phyloP scores from a whole-genome alignment of 2,113 vertebrate species.

The Nesoenas mayeri region DNA sequence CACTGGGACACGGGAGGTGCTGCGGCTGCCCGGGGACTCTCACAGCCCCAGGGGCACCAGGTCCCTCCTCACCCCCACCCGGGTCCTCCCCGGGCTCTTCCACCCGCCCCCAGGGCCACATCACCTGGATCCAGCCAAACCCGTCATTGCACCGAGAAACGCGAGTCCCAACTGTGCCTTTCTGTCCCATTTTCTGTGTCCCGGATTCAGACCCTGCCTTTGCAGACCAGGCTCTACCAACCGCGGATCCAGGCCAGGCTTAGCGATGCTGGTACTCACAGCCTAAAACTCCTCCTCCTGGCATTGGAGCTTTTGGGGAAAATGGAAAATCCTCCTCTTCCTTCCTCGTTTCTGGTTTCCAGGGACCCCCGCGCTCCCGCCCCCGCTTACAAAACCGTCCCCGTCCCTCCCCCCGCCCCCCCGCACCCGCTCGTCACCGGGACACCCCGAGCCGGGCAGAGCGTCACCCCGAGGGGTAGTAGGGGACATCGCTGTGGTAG shows the following conservation, averaged over 20 bases:
- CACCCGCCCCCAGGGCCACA: background rate
- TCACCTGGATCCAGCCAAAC: background rate
- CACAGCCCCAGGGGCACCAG: accelerated
- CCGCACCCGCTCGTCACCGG: background rate
- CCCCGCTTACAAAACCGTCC: background rate
- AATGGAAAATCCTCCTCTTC: background rate
- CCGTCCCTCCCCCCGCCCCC: background rate
- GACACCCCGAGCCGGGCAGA: background rate
- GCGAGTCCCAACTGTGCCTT: background rate
- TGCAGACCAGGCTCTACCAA: background rate
- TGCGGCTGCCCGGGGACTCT: accelerated
- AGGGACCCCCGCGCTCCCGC: background rate
- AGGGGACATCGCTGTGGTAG: constrained; percentile 90
- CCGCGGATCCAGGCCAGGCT: background rate
- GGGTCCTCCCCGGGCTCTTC: background rate
- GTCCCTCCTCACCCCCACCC: background rate
- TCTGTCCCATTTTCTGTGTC: background rate
- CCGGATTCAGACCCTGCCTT: background rate
- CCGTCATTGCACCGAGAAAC: background rate
- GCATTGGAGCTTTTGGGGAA: background rate
- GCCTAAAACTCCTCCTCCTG: background rate
- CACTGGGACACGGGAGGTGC: accelerated
- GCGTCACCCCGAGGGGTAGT: constrained; percentile 89
- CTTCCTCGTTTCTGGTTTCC: background rate
- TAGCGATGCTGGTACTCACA: background rate